phyloP scores from a whole-genome alignment of 2,113 vertebrate genomes.

The Gadus chalcogrammus region DNA sequence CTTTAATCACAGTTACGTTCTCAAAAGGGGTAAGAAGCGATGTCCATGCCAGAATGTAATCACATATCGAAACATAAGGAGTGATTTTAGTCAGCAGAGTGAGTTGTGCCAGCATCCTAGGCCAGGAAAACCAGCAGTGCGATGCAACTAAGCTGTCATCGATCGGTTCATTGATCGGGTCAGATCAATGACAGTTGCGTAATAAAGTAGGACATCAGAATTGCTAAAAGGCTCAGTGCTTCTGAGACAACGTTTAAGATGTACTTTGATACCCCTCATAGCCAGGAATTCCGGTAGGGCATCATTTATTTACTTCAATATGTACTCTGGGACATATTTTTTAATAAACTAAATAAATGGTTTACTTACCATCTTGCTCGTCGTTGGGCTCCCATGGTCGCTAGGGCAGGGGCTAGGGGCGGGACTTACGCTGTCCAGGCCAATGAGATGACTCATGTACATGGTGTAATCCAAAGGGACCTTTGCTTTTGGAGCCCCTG shows the following conservation, averaged over 20 bases:
- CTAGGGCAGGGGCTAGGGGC: slow-evolving; percentile 59
- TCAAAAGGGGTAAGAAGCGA: too few species aligned
- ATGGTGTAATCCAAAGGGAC: slow-evolving; percentile 74
- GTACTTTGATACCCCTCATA: too few species aligned
- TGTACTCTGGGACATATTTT: not conserved
- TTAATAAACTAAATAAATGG: not conserved
- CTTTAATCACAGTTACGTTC: too few species aligned
- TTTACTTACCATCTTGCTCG: slow-evolving; percentile 50
- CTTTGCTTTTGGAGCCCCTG: slow-evolving; percentile 51
- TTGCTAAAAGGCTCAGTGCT: too few species aligned
- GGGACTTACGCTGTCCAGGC: slow-evolving; percentile 27
- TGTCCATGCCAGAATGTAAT: too few species aligned
- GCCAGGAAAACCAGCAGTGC: not conserved
- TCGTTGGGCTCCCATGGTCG: slow-evolving; percentile 55
- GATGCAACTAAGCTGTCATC: slow-evolving; percentile 17
- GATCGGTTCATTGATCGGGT: slow-evolving; percentile 3
- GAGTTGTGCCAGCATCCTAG: slow-evolving; percentile 27
- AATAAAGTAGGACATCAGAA: too few species aligned
- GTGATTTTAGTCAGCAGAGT: slow-evolving; percentile 3
- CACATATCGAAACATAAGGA: too few species aligned
- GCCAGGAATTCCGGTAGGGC: not conserved
- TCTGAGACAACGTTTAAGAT: too few species aligned
- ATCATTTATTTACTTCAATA: not conserved
- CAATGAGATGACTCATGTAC: slow-evolving; percentile 74
- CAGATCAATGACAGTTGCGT: slow-evolving; percentile 11